Evolutionary conservation across 2,797 vertebrate genomes (phyloP), one percentile per base, ranked within the genome.

Genomic region (Simalia tracyae): DNA sequence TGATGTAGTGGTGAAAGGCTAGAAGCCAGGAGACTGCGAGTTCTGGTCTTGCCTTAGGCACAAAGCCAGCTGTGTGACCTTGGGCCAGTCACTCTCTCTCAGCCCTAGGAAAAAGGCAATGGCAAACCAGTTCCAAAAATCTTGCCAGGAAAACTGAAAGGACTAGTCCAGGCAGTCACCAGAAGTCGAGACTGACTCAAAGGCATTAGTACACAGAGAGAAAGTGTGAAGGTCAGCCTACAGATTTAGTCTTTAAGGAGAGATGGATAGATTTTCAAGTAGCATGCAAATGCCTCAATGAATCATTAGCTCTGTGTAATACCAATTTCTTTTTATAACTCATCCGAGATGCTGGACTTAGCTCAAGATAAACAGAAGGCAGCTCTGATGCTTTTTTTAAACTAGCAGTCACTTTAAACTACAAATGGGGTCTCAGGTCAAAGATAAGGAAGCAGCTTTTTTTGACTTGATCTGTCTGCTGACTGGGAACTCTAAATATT

Each of bases 381-480:
- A 85, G 89, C 17, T 50, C 10, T 89, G 89, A 93, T 94, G 88
- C 93, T 84, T 90, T 88, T 89, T 89, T 85, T 50, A 89, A 93
- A 87, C 61, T 28, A 87, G 63, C 28, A 54, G 46, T 92, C 72
- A 91, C 28, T 91, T 93, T 95, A 93, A 91, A 91, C 56, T 86
- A 50, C 59, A 88, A 89, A 61, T 88, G 92, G 88, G 90, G 17
- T 89, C 85, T 92, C 61, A 42, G 89, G 93, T 94, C 94, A 94
- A 63, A 84, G 95, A 94, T 95, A 94, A 93, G 86, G 93, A 68
- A 84, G 15, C 15, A 42, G 36, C 61, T 94, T 93, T 89, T 92
- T 92, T 91, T 91, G 19, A 89, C 22, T 50, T 28, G 42, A 17
- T 57, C 68, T 89, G 81, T 91, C 36, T 91, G 63, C 81, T 89